Evolutionary conservation across 2,888 invertebrate species (phyloP).

Genomic region (Euproctis similis): DNA sequence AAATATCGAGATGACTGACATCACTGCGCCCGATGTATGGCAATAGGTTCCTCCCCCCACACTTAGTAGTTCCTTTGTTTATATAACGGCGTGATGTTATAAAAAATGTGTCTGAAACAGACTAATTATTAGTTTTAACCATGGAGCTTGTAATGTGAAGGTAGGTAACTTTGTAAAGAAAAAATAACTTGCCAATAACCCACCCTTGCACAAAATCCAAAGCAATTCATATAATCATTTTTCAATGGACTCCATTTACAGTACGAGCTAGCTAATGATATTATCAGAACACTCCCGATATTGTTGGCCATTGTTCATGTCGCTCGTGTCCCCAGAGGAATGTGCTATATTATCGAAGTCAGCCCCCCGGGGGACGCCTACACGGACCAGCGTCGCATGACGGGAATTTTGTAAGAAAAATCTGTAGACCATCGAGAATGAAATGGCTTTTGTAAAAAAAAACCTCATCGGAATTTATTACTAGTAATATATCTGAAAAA

Average conservation of each 20-base stretch:
- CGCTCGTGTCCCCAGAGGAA: conserved; percentile 13
- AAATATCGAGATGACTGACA: too few species aligned
- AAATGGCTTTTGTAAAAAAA: conserved; percentile 2
- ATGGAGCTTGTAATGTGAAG: too few species aligned
- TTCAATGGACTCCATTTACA: conserved; percentile 7
- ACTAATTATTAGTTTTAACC: too few species aligned
- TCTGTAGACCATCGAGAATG: conserved; percentile 10
- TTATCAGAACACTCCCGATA: conserved; percentile 17
- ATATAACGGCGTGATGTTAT: too few species aligned
- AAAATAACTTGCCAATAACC: conserved; percentile 1
- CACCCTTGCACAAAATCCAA: too few species aligned
- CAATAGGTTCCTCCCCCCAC: too few species aligned
- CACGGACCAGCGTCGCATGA: conserved; percentile 18
- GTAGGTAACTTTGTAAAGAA: too few species aligned
- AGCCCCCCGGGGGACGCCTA: conserved; percentile 17
- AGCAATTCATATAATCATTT: conserved; percentile 1
- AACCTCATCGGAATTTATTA: too few species aligned
- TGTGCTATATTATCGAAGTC: conserved; percentile 19
- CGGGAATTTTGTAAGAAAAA: conserved; percentile 21
- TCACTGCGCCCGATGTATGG: too few species aligned
- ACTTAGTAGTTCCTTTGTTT: too few species aligned
- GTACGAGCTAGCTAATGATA: conserved; percentile 17
- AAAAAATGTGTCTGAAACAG: too few species aligned
- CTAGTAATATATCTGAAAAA: too few species aligned
- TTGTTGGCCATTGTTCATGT: conserved; percentile 20